Conservation (phyloP, 2,797 vertebrate genomes). For the Epinephelus malabaricus region DNA sequence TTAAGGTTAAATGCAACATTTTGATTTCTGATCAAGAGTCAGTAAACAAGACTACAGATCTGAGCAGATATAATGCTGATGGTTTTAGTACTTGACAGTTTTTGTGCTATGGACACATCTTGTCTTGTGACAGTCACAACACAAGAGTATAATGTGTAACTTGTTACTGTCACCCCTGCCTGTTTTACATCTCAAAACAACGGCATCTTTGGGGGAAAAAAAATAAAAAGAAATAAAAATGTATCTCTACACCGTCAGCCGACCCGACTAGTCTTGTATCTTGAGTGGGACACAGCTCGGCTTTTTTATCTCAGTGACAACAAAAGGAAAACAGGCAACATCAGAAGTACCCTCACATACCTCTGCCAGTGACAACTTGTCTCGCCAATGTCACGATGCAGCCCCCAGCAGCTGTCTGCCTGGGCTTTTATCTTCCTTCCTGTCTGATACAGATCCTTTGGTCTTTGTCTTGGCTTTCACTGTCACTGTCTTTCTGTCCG, state of each 20-base stretch:
- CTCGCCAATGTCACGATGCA: constrained; percentile 44
- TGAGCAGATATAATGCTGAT: background rate
- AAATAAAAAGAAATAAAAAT: background rate
- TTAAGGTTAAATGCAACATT: background rate
- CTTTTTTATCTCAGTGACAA: constrained; percentile 29
- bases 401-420: constrained; percentile 52
- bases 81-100: background rate
- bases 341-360: constrained; percentile 59
- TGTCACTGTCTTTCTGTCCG: constrained; percentile 41
- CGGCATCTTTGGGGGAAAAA: background rate
- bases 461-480: constrained; percentile 47
- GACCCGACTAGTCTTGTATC: background rate
- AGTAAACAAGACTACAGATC: background rate
- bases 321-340: constrained; percentile 41
- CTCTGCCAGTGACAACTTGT: constrained; percentile 57
- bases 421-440: constrained; percentile 49
- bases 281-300: background rate
- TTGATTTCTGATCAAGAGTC: background rate
- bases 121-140: background rate
- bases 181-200: background rate
- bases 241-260: background rate
- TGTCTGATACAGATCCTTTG: constrained; percentile 55
- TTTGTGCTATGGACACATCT: background rate
- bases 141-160: background rate
- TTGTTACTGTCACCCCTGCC: background rate